Evolutionary conservation across 2,888 invertebrate genomes (phyloP).

Genomic region (Acleris literana): DNA sequence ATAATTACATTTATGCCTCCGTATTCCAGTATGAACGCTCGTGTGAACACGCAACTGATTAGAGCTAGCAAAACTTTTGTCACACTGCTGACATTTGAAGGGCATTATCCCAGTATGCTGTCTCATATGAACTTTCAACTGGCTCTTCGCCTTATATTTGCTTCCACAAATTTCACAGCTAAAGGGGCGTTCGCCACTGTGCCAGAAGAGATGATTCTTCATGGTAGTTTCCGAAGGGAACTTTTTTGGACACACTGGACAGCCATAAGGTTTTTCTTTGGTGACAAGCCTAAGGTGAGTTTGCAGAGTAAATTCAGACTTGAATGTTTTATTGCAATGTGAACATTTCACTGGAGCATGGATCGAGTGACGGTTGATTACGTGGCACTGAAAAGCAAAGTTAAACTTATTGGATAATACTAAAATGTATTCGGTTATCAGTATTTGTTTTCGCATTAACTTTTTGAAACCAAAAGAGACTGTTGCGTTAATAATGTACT

Average conservation of each 20-base stretch:
- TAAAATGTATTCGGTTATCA: not conserved
- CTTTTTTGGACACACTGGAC: slow-evolving; percentile 37
- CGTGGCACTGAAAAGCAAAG: slow-evolving; percentile 21
- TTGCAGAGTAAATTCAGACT: slow-evolving; percentile 35
- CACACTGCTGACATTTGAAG: slow-evolving; percentile 37
- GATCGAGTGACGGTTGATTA: slow-evolving; percentile 19
- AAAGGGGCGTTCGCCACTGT: slow-evolving; percentile 38
- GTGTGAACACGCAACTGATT: slow-evolving; percentile 37
- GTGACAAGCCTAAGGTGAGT: slow-evolving; percentile 33
- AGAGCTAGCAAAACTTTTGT: slow-evolving; percentile 36
- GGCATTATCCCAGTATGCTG: slow-evolving; percentile 39
- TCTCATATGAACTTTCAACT: slow-evolving; percentile 38
- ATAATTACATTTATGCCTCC: slow-evolving; percentile 35
- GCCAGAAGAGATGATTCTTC: slow-evolving; percentile 40
- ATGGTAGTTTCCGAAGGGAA: slow-evolving; percentile 35
- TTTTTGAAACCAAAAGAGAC: too few relatives aligned
- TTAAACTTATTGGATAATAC: not conserved
- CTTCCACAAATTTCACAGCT: slow-evolving; percentile 37
- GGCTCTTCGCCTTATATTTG: slow-evolving; percentile 38
- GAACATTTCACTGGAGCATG: slow-evolving; percentile 33
- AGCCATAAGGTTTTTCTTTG: slow-evolving; percentile 35
- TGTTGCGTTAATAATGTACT: too few relatives aligned
- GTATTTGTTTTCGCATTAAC: too few relatives aligned
- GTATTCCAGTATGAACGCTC: slow-evolving; percentile 38
- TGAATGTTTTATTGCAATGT: slow-evolving; percentile 39